These are phyloP conservation scores for Gymnopithys bicolor DNA, from an alignment of 2,797 vertebrate genomes.

Conservation along the genomic window DNA sequence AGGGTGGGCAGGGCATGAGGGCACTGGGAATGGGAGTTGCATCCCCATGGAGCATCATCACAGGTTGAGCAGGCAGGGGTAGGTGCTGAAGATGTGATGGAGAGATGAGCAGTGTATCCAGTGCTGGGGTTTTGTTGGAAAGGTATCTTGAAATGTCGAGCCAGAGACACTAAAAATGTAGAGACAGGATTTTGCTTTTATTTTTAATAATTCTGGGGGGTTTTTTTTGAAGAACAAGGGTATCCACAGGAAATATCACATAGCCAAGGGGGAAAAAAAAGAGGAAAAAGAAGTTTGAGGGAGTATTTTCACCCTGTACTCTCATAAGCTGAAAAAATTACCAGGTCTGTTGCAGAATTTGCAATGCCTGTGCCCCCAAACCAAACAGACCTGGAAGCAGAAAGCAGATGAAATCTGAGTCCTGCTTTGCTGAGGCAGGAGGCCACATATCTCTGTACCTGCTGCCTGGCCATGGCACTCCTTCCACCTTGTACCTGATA, in stretches of 20 bases:
- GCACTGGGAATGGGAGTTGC: not conserved
- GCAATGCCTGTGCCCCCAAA: not conserved
- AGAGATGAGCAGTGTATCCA: not conserved
- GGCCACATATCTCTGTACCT: not conserved
- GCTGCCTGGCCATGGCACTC: not conserved
- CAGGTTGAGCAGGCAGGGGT: accelerated
- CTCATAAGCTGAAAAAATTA: not conserved
- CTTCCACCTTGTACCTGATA: not conserved
- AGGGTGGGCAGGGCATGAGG: accelerated
- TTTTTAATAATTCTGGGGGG: not conserved
- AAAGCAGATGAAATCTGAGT: not conserved
- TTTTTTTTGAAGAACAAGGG: not conserved
- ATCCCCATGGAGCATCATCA: not conserved
- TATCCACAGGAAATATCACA: not conserved
- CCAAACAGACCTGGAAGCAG: not conserved
- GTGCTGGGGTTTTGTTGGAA: not conserved
- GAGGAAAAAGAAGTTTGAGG: not conserved
- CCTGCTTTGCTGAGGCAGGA: not conserved
- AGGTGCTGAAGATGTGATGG: not conserved
- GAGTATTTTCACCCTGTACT: not conserved
- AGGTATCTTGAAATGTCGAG: not conserved
- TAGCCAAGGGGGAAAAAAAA: not conserved
- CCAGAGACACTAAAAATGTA: not conserved
- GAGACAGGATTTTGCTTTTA: not conserved
- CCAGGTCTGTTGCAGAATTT: not conserved